Evolutionary conservation across 2,113 vertebrate genomes (phyloP).

Genomic region (Anhinga rufa): DNA sequence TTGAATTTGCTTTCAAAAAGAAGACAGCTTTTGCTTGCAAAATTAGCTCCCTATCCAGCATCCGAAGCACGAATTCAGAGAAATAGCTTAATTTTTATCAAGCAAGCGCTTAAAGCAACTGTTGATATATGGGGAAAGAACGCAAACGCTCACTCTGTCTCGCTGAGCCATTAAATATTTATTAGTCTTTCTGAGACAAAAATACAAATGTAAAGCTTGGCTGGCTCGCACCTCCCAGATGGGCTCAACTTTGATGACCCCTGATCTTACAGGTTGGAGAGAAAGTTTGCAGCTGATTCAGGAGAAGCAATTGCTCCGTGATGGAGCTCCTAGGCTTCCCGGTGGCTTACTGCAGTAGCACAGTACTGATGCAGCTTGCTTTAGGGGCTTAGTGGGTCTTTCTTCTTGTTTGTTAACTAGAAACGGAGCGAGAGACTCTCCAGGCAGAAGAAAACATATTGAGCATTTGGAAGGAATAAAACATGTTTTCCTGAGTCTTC

Average conservation of each 20-base stretch:
- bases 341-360: accelerated
- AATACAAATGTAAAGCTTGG: not conserved
- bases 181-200: not conserved
- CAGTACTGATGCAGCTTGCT: not conserved
- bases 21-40: not conserved
- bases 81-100: not conserved
- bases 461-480: not conserved
- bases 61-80: not conserved
- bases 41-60: not conserved
- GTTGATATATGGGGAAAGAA: not conserved
- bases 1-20: not conserved
- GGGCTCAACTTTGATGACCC: not conserved
- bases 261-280: not conserved
- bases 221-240: not conserved
- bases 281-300: not conserved
- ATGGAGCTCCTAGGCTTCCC: not conserved
- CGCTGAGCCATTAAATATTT: not conserved
- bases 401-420: not conserved
- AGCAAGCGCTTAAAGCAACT: not conserved
- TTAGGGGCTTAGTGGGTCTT: not conserved
- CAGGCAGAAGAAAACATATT: not conserved
- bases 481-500: not conserved
- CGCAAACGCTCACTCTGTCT: accelerated
- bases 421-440: not conserved
- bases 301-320: not conserved